Evolutionary conservation across 2,797 vertebrate species (phyloP).

Genomic region (Muscicapa striata): DNA sequence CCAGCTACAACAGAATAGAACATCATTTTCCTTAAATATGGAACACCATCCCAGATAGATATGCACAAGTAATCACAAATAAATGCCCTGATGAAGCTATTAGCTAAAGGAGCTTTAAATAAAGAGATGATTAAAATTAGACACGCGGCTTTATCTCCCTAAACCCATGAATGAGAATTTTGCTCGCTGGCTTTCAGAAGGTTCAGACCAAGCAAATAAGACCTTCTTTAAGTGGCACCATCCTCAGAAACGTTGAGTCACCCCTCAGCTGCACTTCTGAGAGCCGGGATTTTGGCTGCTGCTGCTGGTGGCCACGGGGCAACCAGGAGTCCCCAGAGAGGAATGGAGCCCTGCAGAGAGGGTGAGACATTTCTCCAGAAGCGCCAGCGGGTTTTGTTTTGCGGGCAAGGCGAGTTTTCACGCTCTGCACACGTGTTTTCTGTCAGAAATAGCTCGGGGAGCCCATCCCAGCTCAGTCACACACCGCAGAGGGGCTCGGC

Average conservation of each 20-base stretch:
- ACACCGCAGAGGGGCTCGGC: not conserved
- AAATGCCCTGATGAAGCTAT: not conserved
- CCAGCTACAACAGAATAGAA: not conserved
- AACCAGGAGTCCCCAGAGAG: no score
- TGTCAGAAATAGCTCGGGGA: no score
- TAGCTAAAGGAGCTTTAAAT: not conserved
- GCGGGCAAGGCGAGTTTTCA: no score
- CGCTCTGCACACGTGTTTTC: no score
- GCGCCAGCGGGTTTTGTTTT: no score
- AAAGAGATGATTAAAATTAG: not conserved
- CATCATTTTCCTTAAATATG: not conserved
- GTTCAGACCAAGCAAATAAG: not conserved
- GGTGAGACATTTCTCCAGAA: no score
- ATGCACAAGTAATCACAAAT: not conserved
- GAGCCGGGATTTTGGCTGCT: no score
- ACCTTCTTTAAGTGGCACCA: not conserved
- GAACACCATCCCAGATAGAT: not conserved
- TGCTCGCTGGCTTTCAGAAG: not conserved
- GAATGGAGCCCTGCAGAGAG: no score
- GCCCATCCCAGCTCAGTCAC: no score
- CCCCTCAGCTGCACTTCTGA: not conserved
- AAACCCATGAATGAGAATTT: not conserved
- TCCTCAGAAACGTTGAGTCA: conserved; percentile 9
- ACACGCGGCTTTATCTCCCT: not conserved
- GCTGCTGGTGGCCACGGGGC: no score